Evolutionary conservation across 2,797 vertebrate species (phyloP).

Genomic region (Ptychobarbus kaznakovi): DNA sequence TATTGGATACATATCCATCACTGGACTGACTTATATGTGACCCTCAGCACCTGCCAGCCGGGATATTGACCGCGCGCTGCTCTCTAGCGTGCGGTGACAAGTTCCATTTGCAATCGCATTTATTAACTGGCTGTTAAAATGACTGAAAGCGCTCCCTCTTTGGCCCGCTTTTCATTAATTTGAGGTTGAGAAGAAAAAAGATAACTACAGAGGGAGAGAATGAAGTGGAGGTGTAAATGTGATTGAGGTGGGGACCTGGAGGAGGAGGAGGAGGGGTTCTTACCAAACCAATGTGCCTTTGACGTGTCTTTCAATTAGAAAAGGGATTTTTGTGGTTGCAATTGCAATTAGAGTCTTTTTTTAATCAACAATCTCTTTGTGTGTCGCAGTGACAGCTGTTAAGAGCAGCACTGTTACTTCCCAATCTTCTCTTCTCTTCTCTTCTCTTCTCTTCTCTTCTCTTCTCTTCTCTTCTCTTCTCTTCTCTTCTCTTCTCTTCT

Average conservation of each 20-base stretch:
- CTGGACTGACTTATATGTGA: conserved; percentile 81
- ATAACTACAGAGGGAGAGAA: conserved; percentile 57
- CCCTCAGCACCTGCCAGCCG: conserved; percentile 83
- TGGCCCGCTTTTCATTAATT: conserved; percentile 72
- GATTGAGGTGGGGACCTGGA: conserved; percentile 38
- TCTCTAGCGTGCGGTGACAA: conserved; percentile 81
- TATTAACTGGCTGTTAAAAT: conserved; percentile 85
- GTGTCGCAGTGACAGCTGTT: neutral
- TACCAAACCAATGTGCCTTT: conserved; percentile 26
- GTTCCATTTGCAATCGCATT: conserved; percentile 86
- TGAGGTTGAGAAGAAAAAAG: conserved; percentile 69
- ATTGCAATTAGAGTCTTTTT: neutral
- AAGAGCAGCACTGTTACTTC: neutral
- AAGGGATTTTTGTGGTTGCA: conserved; percentile 1
- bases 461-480: neutral
- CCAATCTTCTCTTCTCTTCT: no score
- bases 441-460: neutral
- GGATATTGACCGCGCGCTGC: conserved; percentile 80
- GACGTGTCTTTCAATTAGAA: conserved; percentile 32
- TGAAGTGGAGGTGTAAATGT: conserved; percentile 31
- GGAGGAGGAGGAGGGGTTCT: conserved; percentile 33
- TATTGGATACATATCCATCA: conserved; percentile 88
- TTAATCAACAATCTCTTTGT: neutral
- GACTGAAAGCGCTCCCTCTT: conserved; percentile 73
- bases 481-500: rapidly evolving